These are phyloP conservation scores for Mugil cephalus DNA, from an alignment of 2,113 vertebrate species.

Conservation along the genomic window DNA sequence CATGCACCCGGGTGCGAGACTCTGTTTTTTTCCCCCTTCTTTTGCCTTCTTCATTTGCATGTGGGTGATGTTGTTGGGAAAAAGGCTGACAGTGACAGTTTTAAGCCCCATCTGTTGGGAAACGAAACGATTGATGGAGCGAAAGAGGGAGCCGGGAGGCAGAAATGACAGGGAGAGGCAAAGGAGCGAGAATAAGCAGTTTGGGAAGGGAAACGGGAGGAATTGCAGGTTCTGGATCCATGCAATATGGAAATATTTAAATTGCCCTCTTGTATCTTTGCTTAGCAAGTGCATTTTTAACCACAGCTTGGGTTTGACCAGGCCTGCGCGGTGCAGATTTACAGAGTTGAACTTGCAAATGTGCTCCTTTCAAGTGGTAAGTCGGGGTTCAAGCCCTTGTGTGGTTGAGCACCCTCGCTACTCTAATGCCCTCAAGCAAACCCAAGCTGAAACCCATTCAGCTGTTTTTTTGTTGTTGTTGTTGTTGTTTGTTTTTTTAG, in stretches of 20 bases:
- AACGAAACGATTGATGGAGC: slow-evolving; percentile 70
- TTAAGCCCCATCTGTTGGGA: slow-evolving; percentile 76
- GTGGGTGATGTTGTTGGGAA: slow-evolving; percentile 62
- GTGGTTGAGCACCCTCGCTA: background rate
- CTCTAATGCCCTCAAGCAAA: slow-evolving; percentile 51
- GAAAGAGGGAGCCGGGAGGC: slow-evolving; percentile 59
- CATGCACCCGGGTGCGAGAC: slow-evolving; percentile 4
- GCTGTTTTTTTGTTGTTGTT: slow-evolving; percentile 36
- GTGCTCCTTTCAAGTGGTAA: slow-evolving; percentile 30
- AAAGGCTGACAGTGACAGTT: slow-evolving; percentile 76
- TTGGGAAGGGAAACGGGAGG: slow-evolving; percentile 48
- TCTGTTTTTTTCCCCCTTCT: slow-evolving; percentile 43
- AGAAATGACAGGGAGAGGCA: slow-evolving; percentile 57
- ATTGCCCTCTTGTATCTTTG: slow-evolving; percentile 56
- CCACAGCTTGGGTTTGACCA: slow-evolving; percentile 47
- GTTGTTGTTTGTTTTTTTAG: slow-evolving; percentile 27
- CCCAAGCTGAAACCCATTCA: slow-evolving; percentile 55
- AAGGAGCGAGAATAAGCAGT: slow-evolving; percentile 56
- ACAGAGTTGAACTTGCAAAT: slow-evolving; percentile 45
- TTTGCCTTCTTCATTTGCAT: slow-evolving; percentile 73
- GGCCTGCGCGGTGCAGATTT: slow-evolving; percentile 28
- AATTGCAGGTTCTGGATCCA: slow-evolving; percentile 52
- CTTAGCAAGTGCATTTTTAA: slow-evolving; percentile 58
- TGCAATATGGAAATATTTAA: slow-evolving; percentile 63
- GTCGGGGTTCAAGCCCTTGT: slow-evolving; percentile 13